phyloP scores from a whole-genome alignment of 2,797 vertebrate species.

The Pangasius larnaudii region DNA sequence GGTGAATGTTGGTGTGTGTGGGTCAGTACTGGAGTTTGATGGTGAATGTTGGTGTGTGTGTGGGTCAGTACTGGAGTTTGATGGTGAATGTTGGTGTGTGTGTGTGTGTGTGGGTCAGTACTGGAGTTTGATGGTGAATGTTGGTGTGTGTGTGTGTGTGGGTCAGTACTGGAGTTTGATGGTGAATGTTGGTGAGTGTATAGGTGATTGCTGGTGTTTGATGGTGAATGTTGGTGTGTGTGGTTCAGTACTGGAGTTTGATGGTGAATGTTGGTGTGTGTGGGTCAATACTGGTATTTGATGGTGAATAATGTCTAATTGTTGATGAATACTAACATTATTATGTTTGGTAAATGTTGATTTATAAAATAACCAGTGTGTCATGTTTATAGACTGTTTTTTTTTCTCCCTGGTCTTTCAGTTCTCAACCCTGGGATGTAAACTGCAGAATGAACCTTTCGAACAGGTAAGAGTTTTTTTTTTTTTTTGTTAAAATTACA shows the following conservation, averaged over 20 bases:
- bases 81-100: background rate
- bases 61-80: background rate
- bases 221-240: background rate
- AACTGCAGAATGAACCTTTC: constrained; percentile 86
- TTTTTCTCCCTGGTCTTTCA: constrained; percentile 65
- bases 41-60: background rate
- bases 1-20: background rate
- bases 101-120: background rate
- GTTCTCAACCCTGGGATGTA: constrained; percentile 90
- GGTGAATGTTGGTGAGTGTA: background rate
- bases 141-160: background rate
- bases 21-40: background rate
- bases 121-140: background rate
- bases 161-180: no score
- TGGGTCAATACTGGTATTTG: background rate
- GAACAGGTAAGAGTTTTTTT: constrained; percentile 39
- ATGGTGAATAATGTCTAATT: background rate
- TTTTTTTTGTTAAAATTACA: background rate
- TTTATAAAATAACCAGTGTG: background rate
- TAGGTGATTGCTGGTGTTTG: no score
- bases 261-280: background rate
- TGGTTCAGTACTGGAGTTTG: no score
- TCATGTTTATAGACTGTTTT: constrained; percentile 25
- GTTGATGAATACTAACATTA: background rate
- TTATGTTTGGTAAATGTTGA: background rate